Conservation (phyloP, 2,888 invertebrate species). For the Drosophila anomalata region DNA sequence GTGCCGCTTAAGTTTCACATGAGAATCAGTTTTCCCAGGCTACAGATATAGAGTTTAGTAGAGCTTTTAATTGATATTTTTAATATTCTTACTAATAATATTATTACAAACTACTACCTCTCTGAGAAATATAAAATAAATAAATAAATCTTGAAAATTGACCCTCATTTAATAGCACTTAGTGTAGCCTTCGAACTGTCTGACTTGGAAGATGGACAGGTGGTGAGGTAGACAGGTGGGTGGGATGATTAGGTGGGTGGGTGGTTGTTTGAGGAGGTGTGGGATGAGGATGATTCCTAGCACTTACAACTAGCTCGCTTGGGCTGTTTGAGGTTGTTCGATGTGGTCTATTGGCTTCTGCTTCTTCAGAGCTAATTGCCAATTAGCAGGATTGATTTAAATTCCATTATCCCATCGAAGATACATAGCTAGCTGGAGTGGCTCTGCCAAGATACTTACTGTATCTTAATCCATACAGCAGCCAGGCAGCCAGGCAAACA, state of each 20-base stretch:
- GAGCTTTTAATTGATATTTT: background rate
- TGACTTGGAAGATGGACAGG: background rate
- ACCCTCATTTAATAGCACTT: conserved; percentile 4
- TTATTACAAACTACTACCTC: too few relatives aligned
- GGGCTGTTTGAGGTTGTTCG: conserved; percentile 2
- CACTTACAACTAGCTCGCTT: conserved; percentile 20
- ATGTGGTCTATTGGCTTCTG: conserved; percentile 2
- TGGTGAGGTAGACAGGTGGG: background rate
- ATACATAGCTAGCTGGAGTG: conserved; percentile 2
- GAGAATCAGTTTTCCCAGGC: conserved; percentile 30
- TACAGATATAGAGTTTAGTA: background rate
- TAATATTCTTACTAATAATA: too few relatives aligned
- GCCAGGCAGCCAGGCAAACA: background rate
- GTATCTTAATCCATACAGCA: background rate
- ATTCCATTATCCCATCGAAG: conserved; percentile 27
- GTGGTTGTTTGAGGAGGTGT: conserved; percentile 1
- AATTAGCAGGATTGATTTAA: conserved; percentile 31
- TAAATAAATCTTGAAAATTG: background rate
- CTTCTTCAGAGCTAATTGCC: conserved; percentile 18
- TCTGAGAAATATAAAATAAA: background rate
- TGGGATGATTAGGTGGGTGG: conserved; percentile 3
- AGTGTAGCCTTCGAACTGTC: background rate
- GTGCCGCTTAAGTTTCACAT: conserved; percentile 36
- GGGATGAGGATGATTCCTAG: conserved; percentile 11
- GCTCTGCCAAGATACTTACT: conserved; percentile 3